These are phyloP conservation scores for Ceramica pisi DNA, from an alignment of 2,888 invertebrate species.

Conservation along the genomic window DNA sequence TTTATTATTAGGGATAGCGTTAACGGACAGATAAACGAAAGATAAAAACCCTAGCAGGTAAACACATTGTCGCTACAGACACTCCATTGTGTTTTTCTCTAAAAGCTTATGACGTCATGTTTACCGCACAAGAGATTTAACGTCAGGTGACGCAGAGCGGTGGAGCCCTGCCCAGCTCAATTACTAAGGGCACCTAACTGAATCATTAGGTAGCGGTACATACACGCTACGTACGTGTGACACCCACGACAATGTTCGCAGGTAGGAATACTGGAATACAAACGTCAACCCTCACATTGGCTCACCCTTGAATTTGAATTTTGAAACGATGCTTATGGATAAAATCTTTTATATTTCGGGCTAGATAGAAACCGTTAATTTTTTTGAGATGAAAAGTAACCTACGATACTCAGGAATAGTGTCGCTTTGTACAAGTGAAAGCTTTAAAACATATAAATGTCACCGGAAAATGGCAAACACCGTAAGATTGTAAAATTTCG, in stretches of 20 bases:
- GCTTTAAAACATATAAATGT: no score
- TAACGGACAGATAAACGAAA: no score
- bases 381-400: no score
- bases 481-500: no score
- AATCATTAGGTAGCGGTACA: slow-evolving; percentile 35
- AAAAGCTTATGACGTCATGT: slow-evolving; percentile 46
- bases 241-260: not conserved
- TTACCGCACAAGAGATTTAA: slow-evolving; percentile 51
- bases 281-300: slow-evolving; percentile 4
- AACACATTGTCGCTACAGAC: not conserved
- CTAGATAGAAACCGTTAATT: no score
- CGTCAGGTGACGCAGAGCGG: slow-evolving; percentile 59
- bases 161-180: slow-evolving; percentile 56
- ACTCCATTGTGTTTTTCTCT: slow-evolving; percentile 12
- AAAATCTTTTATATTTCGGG: not conserved
- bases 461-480: no score
- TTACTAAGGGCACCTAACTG: slow-evolving; percentile 46
- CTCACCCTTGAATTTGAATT: not conserved
- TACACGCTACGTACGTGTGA: not conserved
- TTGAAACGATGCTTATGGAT: not conserved
- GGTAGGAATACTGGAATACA: no score
- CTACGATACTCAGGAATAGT: no score
- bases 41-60: not conserved
- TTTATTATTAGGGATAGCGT: no score
- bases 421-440: no score